Conservation (phyloP, 2,113 vertebrate species). For the Thamnaconus septentrionalis region DNA sequence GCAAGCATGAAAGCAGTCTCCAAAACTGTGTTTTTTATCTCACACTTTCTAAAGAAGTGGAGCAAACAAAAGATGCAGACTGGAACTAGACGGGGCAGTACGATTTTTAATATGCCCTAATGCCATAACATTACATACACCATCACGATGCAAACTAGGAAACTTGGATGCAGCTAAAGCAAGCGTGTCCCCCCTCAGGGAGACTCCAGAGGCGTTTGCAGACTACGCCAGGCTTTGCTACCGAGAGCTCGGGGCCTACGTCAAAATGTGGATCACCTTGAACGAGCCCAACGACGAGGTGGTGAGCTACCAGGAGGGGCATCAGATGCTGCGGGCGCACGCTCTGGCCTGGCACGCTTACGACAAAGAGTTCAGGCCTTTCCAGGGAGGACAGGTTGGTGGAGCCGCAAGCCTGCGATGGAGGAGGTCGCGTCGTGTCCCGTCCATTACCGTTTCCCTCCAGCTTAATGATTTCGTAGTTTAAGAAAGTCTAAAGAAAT, state of each 20-base stretch:
- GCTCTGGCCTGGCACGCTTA: constrained; percentile 88
- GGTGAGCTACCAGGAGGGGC: constrained; percentile 82
- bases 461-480: neutral
- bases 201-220: constrained; percentile 82
- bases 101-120: neutral
- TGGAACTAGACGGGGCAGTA: no score
- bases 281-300: constrained; percentile 86
- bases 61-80: no score
- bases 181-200: constrained; percentile 25
- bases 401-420: fast-evolving
- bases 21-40: no score
- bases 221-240: constrained; percentile 90
- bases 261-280: constrained; percentile 94
- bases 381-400: constrained; percentile 82
- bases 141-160: neutral
- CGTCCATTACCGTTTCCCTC: no score
- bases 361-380: constrained; percentile 80
- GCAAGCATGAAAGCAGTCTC: no score
- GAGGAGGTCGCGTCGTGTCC: no score
- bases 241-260: constrained; percentile 79
- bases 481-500: neutral
- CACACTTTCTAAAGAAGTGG: no score
- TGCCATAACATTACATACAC: neutral
- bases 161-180: neutral
- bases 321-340: constrained; percentile 89